Percentiles rank a stretch among this genome's conserved stretches.
These are phyloP conservation scores for Oryzias celebensis DNA, from an alignment of 2,113 vertebrate species.

Conservation along the genomic window DNA sequence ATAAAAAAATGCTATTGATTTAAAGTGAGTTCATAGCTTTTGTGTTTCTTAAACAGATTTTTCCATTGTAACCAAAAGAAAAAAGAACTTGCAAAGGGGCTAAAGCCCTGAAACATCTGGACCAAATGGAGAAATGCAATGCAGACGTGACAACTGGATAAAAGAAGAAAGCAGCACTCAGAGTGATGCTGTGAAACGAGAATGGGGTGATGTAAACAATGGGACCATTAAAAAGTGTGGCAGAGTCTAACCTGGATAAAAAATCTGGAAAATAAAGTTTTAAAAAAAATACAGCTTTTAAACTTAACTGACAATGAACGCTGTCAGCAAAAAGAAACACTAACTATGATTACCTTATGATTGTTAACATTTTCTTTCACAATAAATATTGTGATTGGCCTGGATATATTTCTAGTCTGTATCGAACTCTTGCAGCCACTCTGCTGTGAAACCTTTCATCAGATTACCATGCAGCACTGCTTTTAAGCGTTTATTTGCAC, in stretches of 20 bases:
- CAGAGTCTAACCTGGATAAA: slow-evolving; percentile 2
- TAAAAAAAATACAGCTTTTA: not conserved
- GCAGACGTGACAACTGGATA: slow-evolving; percentile 30
- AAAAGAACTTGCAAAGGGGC: slow-evolving; percentile 49
- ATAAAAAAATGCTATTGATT: slow-evolving; percentile 23
- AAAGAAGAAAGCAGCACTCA: slow-evolving; percentile 22
- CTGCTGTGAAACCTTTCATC: no score
- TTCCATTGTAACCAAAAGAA: slow-evolving; percentile 64
- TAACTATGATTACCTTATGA: no score
- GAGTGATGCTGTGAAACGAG: slow-evolving; percentile 8
- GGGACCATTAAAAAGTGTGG: slow-evolving; percentile 3
- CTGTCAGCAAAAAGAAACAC: no score
- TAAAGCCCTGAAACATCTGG: slow-evolving; percentile 73
- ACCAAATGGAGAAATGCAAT: slow-evolving; percentile 60
- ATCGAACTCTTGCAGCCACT: no score
- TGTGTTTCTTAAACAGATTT: slow-evolving; percentile 39
- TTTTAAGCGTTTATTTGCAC: no score
- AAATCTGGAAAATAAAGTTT: not conserved
- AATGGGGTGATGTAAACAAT: slow-evolving; percentile 34
- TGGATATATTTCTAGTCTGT: no score
- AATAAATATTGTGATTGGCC: no score
- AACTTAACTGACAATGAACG: no score
- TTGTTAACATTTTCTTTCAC: no score
- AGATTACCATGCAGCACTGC: no score
- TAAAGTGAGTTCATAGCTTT: slow-evolving; percentile 35